phyloP scores from a whole-genome alignment of 1,140 invertebrate species.

The Chymomyza costata region DNA sequence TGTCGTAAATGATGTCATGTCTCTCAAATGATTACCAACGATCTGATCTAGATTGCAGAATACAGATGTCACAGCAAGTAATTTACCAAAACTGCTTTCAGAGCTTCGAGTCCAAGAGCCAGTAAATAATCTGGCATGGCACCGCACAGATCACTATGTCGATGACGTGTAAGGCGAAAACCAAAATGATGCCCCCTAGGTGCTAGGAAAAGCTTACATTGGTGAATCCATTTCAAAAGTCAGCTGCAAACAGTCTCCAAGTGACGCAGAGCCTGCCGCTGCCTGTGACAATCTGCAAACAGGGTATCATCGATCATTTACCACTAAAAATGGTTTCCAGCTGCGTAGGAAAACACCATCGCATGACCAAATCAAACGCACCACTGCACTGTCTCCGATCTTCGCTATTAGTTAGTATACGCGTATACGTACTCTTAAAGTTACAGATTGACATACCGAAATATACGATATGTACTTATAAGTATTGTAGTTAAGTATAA shows the following conservation, averaged over 20 bases:
- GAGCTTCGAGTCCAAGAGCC: no score
- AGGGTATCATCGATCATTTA: constrained; percentile 71
- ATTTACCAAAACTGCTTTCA: no score
- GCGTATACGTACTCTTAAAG: constrained; percentile 33
- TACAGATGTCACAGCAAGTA: no score
- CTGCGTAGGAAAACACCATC: constrained; percentile 73
- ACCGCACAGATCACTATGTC: no score
- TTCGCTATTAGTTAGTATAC: background rate
- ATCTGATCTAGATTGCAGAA: no score
- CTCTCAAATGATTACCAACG: no score
- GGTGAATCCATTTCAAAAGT: constrained; percentile 46
- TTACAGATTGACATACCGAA: background rate
- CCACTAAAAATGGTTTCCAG: constrained; percentile 73
- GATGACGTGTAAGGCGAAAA: constrained; percentile 9
- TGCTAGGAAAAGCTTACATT: constrained; percentile 19
- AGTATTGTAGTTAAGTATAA: background rate
- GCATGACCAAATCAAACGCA: constrained; percentile 67
- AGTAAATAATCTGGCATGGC: no score
- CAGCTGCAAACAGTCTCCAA: no score
- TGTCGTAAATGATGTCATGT: no score
- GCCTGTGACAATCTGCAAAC: constrained; percentile 18
- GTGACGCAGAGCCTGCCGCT: constrained; percentile 1
- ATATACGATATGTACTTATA: background rate
- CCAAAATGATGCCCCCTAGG: background rate
- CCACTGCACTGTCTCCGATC: background rate